A percentile compares a stretch with the other conserved stretches of the same genome.
Conservation (phyloP, 2,113 vertebrate genomes). For the Callipepla californica region DNA sequence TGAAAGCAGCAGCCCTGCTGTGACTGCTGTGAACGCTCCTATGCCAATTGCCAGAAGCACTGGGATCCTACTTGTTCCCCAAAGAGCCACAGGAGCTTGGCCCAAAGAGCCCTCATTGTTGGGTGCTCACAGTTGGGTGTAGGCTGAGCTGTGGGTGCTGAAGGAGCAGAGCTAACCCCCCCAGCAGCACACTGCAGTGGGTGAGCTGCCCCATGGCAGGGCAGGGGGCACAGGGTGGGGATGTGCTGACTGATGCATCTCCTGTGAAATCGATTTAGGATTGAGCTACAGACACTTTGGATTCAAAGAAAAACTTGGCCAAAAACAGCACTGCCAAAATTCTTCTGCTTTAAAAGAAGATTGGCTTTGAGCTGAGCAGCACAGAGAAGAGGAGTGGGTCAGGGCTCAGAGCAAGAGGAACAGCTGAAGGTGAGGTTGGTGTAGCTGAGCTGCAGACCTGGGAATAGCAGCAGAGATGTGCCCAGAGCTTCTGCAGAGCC, state of each 20-base stretch:
- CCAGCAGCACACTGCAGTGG: background rate
- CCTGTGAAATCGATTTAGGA: background rate
- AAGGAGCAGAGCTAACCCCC: background rate
- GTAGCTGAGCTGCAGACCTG: background rate
- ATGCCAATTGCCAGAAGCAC: background rate
- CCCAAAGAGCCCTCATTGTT: accelerated
- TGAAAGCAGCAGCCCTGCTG: too few relatives aligned
- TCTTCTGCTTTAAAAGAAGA: background rate
- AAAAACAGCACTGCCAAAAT: background rate
- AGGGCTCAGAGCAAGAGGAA: background rate
- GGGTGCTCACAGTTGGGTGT: too few relatives aligned
- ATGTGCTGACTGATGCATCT: background rate
- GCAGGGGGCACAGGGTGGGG: too few relatives aligned
- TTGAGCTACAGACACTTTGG: background rate
- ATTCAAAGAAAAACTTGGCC: background rate
- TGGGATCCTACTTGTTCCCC: background rate
- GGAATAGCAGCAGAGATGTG: background rate
- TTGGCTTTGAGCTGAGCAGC: background rate
- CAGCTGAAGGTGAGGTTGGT: background rate
- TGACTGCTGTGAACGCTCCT: background rate
- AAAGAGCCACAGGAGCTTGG: background rate
- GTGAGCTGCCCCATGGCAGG: background rate
- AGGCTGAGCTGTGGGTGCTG: background rate
- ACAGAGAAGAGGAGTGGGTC: background rate
- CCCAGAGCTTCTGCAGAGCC: background rate